Evolutionary conservation across 2,797 vertebrate genomes (phyloP), one percentile per base, ranked within the genome.

Genomic region (Chloroceryle inda): DNA sequence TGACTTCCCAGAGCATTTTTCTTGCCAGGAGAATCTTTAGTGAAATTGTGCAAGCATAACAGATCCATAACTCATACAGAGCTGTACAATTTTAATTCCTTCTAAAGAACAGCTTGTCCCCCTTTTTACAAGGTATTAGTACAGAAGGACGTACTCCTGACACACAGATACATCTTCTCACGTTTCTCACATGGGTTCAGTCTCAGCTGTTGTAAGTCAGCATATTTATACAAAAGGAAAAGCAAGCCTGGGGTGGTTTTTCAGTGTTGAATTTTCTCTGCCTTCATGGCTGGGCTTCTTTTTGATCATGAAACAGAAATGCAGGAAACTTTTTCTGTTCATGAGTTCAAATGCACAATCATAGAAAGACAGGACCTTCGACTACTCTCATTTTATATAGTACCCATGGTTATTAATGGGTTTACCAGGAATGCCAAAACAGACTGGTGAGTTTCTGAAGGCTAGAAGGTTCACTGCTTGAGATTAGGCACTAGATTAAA

Each of bases 71-170:
- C n/a, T 80, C 87, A 49, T 31, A 72, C 29, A 68, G 77, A 80
- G 47, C 56, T 71, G 33, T 56, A 38, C n/a, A 44, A 22, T 88
- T 86, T 89, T 94, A 86, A 44, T 81, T 84, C 38, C 47, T 91
- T 89, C 62, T 78, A 49, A 91, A 89, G 88, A 88, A 81, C 69
- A 91, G 66, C 16, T 88, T 84, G 69, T 86, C 91, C 40, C 38
- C 24, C 45, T 91, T 88, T 72, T 94, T 91, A 66, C n/a, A 64
- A 76, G 9, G 5, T 78, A 81, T 92, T 93, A 78, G 73, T 78
- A 75, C 5, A 91, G 55, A 45, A 84, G 35, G 15, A 94, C 35
- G 35, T 88, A 42, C 68, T 91, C 22, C 76, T 81, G 59, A 66
- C 2, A 4, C 38, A 68, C 22, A 50, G n/a, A 83, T 58, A 35